phyloP scores from a whole-genome alignment of 2,888 invertebrate genomes.

The Campoletis raptor region DNA sequence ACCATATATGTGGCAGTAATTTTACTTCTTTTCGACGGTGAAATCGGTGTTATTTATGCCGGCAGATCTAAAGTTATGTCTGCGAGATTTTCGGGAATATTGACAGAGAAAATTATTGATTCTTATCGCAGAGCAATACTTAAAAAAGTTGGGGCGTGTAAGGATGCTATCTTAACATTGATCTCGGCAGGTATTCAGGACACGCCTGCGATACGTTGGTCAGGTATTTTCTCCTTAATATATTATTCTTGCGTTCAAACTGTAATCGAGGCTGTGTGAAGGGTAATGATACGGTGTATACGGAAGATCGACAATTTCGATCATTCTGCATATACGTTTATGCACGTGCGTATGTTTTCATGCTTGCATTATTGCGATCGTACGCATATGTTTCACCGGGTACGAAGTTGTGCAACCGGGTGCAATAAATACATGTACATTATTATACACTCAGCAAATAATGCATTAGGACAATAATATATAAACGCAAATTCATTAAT shows the following conservation, averaged over 20 bases:
- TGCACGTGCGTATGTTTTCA: conserved; percentile 4
- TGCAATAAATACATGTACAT: conserved; percentile 34
- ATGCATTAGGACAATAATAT: conserved; percentile 46
- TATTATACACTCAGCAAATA: conserved; percentile 46
- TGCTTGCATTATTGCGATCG: conserved; percentile 15
- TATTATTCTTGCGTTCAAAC: conserved; percentile 58
- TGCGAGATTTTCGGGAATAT: neutral
- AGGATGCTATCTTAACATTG: conserved; percentile 7
- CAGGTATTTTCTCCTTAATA: conserved; percentile 6
- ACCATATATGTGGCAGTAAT: neutral
- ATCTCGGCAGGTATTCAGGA: conserved; percentile 11
- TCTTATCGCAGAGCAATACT: neutral
- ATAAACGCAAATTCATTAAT: conserved; percentile 45
- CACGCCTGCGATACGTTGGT: neutral
- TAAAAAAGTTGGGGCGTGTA: neutral
- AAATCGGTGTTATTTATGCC: neutral
- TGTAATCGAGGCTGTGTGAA: conserved; percentile 60
- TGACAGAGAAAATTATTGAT: neutral
- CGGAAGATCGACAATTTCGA: conserved; percentile 21
- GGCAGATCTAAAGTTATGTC: too few species aligned
- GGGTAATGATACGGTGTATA: conserved; percentile 61
- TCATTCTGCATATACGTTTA: conserved; percentile 7
- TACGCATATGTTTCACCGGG: conserved; percentile 16
- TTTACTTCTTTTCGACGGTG: neutral
- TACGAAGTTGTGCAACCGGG: conserved; percentile 7